A percentile compares a stretch with the other conserved stretches of the same genome.
Evolutionary conservation across 1,140 invertebrate species (phyloP).

Genomic region (honey bee (Apis mellifera)): Amel_HAv3.1 CM009936.2:10024001-10024500

Average conservation of each 20-base stretch:
- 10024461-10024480: not conserved
- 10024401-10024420: constrained; percentile 58
- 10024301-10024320: constrained; percentile 62
- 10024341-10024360: not conserved
- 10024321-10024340: constrained; percentile 53
- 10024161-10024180: too few relatives aligned
- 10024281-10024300: constrained; percentile 34
- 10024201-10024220: not conserved
- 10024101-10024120: constrained; percentile 61
- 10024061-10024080: constrained; percentile 25
- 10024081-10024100: constrained; percentile 16
- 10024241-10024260: constrained; percentile 55
- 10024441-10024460: not conserved
- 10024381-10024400: constrained; percentile 50
- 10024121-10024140: constrained; percentile 7
- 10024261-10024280: constrained; percentile 33
- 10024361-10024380: not conserved
- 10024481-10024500: not conserved
- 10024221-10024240: not conserved
- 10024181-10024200: too few relatives aligned
- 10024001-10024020: not conserved
- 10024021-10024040: not conserved
- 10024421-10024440: constrained; percentile 10
- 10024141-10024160: not conserved
- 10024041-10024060: constrained; percentile 32